Percentiles rank a stretch among this genome's conserved stretches.
These are phyloP conservation scores for Chaunax sp. DNA, from an alignment of 2,797 vertebrate genomes.

Conservation along the genomic window DNA sequence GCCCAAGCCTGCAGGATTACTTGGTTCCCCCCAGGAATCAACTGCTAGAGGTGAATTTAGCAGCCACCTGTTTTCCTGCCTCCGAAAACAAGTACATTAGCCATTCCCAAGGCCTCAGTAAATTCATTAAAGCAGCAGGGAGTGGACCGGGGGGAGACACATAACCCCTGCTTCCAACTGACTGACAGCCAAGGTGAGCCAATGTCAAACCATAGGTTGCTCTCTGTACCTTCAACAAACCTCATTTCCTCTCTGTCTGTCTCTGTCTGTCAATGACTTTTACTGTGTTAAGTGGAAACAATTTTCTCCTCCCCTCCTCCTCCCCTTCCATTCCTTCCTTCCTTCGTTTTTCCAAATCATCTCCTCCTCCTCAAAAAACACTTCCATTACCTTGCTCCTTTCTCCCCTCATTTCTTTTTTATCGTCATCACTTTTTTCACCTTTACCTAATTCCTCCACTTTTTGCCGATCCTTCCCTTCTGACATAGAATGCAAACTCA, in stretches of 20 bases:
- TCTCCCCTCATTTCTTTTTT: conserved; percentile 34
- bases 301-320: neutral
- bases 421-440: conserved; percentile 43
- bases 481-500: neutral
- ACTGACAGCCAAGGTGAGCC: conserved; percentile 69
- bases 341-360: conserved; percentile 5
- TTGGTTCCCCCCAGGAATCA: conserved; percentile 45
- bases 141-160: conserved; percentile 36
- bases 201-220: conserved; percentile 73
- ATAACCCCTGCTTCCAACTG: conserved; percentile 49
- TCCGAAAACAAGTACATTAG: conserved; percentile 63
- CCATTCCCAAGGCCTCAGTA: conserved; percentile 54
- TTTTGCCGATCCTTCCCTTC: conserved; percentile 6
- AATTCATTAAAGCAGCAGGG: conserved; percentile 68
- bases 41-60: conserved; percentile 55
- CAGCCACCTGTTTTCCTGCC: conserved; percentile 49
- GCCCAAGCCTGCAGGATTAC: conserved; percentile 25
- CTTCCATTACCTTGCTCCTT: conserved; percentile 19
- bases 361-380: conserved; percentile 19
- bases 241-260: conserved; percentile 46
- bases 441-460: conserved; percentile 31
- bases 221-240: conserved; percentile 43
- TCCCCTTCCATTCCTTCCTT: conserved; percentile 1
- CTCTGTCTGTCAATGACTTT: conserved; percentile 28
- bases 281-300: conserved; percentile 30